These are phyloP conservation scores for Drosophila tropicalis DNA, from an alignment of 1,140 invertebrate genomes.

Conservation along the genomic window DNA sequence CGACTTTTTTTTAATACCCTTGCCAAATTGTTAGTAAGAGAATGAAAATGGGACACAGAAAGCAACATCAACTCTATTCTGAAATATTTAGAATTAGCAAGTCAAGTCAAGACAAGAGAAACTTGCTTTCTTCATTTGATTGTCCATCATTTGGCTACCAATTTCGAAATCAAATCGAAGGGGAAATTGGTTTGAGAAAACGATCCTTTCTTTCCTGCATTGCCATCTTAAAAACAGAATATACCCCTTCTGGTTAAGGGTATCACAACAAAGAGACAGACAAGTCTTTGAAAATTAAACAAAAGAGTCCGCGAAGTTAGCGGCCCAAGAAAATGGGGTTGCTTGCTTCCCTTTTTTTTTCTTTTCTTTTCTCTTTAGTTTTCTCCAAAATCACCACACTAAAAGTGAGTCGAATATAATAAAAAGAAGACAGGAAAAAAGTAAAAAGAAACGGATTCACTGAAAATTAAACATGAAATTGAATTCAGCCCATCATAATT, in stretches of 20 bases:
- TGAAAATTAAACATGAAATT: conserved; percentile 81
- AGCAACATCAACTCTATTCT: no score
- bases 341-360: not conserved
- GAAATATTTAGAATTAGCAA: no score
- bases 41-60: no score
- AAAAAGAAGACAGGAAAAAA: conserved; percentile 5
- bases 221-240: not conserved
- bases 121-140: no score
- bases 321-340: not conserved
- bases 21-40: no score
- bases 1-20: no score
- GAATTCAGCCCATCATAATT: conserved; percentile 81
- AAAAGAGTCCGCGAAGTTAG: not conserved
- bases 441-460: conserved; percentile 64
- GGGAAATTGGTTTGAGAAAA: no score
- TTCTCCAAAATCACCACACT: conserved; percentile 18
- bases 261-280: not conserved
- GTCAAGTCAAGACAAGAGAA: no score
- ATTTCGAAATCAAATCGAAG: no score
- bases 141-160: no score
- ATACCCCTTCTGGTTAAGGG: not conserved
- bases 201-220: no score
- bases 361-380: not conserved
- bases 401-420: conserved; percentile 33
- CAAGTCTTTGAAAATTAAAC: conserved; percentile 4